Evolutionary conservation across 2,888 invertebrate species (phyloP), one percentile per base, ranked within the genome.

Genomic region (Torymus aiolomorphi): DNA sequence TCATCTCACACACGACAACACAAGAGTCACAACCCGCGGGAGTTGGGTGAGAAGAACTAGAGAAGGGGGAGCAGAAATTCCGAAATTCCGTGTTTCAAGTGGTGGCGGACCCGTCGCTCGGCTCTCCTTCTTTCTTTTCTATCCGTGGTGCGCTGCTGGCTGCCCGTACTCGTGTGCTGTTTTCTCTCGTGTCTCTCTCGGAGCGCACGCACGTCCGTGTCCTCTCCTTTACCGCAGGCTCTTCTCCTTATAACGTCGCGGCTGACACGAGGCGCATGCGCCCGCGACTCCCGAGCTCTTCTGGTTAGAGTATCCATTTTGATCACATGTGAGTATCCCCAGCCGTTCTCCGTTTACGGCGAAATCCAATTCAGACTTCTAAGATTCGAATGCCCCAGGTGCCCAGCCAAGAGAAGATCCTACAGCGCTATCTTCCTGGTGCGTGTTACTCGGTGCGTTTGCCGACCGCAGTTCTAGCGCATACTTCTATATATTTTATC

Each of bases 251-350:
- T 67, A 72, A 80, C 67, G 61, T 69, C 18, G 57, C 52, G 71
- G 20, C 18, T 12, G 51, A 42, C 42, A 42, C 51, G 49, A 31
- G 49, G 69, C 78, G 77, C 80, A 76, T 76, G 76, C 73, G 80
- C 76, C 20, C 65, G 59, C 72, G 66, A 67, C n/a, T 42, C 12
- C 70, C 62, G 73, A 92, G 91, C 92, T 93, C 94, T 94, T 95
- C 95, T 94, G 94, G 94, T 94, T 94, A 94, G 94, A 95, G 94
- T 95, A 94, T 95, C 95, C 95, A 95, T 95, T 95, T 94, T 93
- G 95, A 94, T 94, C 95, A 95, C 95, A 96, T 95, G 96, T 96
- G 95, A 96, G 95, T 96, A 94, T 92, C 85, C 83, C 85, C 88
- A 89, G 85, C 87, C 87, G 87, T 85, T 87, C 87, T 87, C 56